Base-by-base conservation (phyloP, 2,797 vertebrate genomes). In the Anableps anableps region DNA sequence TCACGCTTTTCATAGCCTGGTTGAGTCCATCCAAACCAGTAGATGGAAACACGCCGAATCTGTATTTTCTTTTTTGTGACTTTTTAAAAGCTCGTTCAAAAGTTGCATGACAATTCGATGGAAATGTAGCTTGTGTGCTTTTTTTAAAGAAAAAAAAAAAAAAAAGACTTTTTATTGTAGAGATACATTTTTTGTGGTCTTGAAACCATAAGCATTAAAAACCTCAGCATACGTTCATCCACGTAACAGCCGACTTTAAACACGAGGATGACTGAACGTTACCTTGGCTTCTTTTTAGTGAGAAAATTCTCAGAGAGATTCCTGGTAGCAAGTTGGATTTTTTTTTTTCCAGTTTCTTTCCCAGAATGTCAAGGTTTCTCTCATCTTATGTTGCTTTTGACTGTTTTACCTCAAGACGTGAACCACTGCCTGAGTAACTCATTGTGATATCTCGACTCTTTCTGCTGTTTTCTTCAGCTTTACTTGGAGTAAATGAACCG, bases 391-490 rank as follows among this genome's bases (percentile, higher is more conserved):
- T 66, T 66, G 21, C 62, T 64, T 36, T 36, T 9, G 34, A 10
- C 1, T 19, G 17, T 10, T 36, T 21, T 38, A 4, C 31, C 14
- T 19, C 7, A 34, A 31, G 13, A 60, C n/a, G 14, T 60, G 58
- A 60, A 5, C 8, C 14, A 31, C 60, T 64, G 60, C 36, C 8
- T 64, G 26, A 58, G 9, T 58, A 5, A 2, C 2, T 38, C 7
- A 21, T 36, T 0, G 8, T 31, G 14, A 17, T n/a, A 10, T 13
- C 17, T 68, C 0, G 66, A 41, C 11, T 41, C 10, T 13, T 7
- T 68, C 8, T 53, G 17, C 72, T 0, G 1, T 66, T 5, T 34
- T 34, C 31, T 50, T 50, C n/a, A 23, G 29, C 29, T 51, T 50
- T 9, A 13, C 23, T 17, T 73, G 17, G 11, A 14, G 8, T 14